phyloP scores from a whole-genome alignment of 64 coral and sea anemone genomes.

The Hydrozoanthus tunicans region DNA sequence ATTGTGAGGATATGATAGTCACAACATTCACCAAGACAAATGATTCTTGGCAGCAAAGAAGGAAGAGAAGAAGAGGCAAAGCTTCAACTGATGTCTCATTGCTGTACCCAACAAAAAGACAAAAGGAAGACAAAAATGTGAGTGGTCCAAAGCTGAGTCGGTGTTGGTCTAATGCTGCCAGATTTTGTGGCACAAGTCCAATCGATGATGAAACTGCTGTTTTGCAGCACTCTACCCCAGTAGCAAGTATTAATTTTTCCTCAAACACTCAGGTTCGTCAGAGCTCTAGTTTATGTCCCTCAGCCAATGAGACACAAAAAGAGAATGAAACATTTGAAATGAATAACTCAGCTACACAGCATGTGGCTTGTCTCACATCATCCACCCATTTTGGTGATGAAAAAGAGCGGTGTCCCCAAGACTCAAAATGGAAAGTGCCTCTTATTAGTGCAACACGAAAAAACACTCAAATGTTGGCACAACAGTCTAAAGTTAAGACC shows the following conservation, averaged over 20 bases:
- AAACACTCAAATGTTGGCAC: neutral
- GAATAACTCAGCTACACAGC: neutral
- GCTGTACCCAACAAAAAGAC: neutral
- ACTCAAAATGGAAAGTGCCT: neutral
- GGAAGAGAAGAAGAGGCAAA: constrained; percentile 25
- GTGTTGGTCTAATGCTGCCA: neutral
- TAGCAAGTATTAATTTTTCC: too few relatives aligned
- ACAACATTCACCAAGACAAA: constrained; percentile 18
- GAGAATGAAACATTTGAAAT: too few relatives aligned
- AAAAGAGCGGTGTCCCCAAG: neutral
- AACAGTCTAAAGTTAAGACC: neutral
- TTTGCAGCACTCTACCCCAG: neutral
- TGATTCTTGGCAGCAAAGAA: constrained; percentile 7
- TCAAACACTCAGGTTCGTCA: too few relatives aligned
- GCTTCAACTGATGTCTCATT: neutral
- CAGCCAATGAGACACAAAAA: too few relatives aligned
- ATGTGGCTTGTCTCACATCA: neutral
- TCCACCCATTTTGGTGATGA: neutral
- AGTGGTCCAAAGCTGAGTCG: neutral
- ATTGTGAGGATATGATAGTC: constrained; percentile 16
- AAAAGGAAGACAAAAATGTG: neutral
- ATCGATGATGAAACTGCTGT: neutral
- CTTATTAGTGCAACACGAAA: neutral
- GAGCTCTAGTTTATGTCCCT: too few relatives aligned
- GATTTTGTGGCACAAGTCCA: neutral